phyloP scores from a whole-genome alignment of 2,113 vertebrate genomes.

The Ancistrus triradiatus region DNA sequence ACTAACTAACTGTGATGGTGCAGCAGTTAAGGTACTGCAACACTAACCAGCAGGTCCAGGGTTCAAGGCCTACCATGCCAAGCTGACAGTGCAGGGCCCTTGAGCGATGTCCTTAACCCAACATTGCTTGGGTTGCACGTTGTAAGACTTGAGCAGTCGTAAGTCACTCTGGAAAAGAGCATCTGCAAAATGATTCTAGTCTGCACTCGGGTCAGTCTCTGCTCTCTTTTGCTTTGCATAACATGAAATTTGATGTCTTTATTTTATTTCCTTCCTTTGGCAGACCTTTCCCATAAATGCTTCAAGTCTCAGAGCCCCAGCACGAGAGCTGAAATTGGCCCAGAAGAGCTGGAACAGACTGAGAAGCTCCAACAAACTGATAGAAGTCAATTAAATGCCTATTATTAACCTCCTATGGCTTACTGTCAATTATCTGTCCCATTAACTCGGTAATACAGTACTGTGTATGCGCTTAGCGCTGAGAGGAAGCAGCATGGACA shows the following conservation, averaged over 20 bases:
- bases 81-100: too few relatives aligned
- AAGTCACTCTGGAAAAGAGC: too few relatives aligned
- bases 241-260: not conserved
- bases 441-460: slow-evolving; percentile 76
- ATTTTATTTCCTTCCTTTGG: not conserved
- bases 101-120: too few relatives aligned
- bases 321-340: slow-evolving; percentile 27
- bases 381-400: slow-evolving; percentile 72
- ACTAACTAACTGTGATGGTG: too few relatives aligned
- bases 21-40: too few relatives aligned
- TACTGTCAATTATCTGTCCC: slow-evolving; percentile 76
- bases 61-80: too few relatives aligned
- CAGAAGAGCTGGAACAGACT: slow-evolving; percentile 49
- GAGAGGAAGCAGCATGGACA: slow-evolving; percentile 57
- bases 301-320: not conserved
- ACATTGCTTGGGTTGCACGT: too few relatives aligned
- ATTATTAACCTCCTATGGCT: slow-evolving; percentile 76
- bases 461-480: slow-evolving; percentile 66
- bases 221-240: not conserved
- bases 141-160: too few relatives aligned
- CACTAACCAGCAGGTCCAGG: too few relatives aligned
- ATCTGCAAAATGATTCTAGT: too few relatives aligned
- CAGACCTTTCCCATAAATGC: not conserved
- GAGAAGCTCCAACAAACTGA: slow-evolving; percentile 65
- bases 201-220: slow-evolving; percentile 16